Evolutionary conservation across 2,888 invertebrate genomes (phyloP).

Genomic region (Hyles lineata): DNA sequence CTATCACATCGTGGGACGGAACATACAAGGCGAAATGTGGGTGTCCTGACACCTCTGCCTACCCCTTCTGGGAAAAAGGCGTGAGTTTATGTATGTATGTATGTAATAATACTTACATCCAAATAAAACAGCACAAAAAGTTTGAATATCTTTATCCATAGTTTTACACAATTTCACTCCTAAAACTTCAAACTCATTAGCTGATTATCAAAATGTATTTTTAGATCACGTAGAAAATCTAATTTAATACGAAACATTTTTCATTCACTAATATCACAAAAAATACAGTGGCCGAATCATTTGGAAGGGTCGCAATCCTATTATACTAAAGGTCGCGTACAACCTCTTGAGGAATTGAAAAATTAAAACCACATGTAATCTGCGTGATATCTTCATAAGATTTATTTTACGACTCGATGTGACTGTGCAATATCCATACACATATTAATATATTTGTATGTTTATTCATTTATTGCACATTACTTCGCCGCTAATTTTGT

Average conservation of each 20-base stretch:
- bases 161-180: background rate
- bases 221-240: background rate
- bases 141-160: slow-evolving; percentile 1
- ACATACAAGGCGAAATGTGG: too few species aligned
- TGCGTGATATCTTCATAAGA: slow-evolving; percentile 9
- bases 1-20: too few species aligned
- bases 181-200: background rate
- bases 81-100: too few species aligned
- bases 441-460: background rate
- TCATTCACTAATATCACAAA: background rate
- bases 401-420: background rate
- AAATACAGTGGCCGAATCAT: slow-evolving; percentile 8
- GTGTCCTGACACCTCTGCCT: too few species aligned
- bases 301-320: background rate
- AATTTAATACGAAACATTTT: background rate
- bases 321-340: background rate
- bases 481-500: background rate
- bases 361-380: slow-evolving; percentile 21
- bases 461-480: background rate
- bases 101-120: slow-evolving; percentile 10
- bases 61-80: too few species aligned
- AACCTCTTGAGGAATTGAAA: background rate
- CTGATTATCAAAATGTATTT: background rate
- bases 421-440: background rate
- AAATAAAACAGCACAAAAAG: background rate